Base-by-base conservation (phyloP, 2,888 invertebrate species). In the Torymus aiolomorphi region DNA sequence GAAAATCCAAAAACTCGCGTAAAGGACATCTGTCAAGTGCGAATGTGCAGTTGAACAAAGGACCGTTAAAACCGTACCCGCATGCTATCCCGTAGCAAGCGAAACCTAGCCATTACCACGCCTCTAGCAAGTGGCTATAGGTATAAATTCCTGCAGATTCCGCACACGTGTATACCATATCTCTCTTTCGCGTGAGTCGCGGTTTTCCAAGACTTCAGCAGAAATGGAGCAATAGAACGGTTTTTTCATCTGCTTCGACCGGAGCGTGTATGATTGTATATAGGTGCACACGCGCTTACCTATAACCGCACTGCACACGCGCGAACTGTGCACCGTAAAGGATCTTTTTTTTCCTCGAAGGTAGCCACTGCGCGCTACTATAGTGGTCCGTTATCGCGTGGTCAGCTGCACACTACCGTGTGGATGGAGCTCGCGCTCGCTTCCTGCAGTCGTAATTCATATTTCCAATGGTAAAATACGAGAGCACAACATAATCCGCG, bases 401-500 rank as follows among this genome's bases (percentile, higher is more conserved):
- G 70, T 70, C 57, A 57, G 70, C 70, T 51, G 65, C 31, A 8
- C 31, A 3, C 31, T 31, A 3, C 31, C 31, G 31, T 31, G 31
- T 31, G 31, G 31, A 31, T 8, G 31, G 31, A 31, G 31, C 54
- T 16, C 62, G 42, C 63, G n/a, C 18, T 52, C 31, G 71, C n/a
- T 14, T 20, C 11, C 51, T 14, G 5, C 59, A 31, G 20, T 24
- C 56, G 74, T 52, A 75, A 75, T 75, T 20, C 52, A 14, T 59
- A 57, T 70, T 59, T 8, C 16, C 31, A 18, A 61, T 67, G 20
- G 20, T 57, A 69, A 78, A 69, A 70, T 57, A 65, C 78, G 74
- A 69, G 69, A 31, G 70, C 74, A 63, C 51, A 74, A 70, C 69
- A 52, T 78, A 74, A 78, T 78, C 74, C 74, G 62, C 63, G 74